phyloP scores from a whole-genome alignment of 2,797 vertebrate species.

The Avahi laniger region DNA sequence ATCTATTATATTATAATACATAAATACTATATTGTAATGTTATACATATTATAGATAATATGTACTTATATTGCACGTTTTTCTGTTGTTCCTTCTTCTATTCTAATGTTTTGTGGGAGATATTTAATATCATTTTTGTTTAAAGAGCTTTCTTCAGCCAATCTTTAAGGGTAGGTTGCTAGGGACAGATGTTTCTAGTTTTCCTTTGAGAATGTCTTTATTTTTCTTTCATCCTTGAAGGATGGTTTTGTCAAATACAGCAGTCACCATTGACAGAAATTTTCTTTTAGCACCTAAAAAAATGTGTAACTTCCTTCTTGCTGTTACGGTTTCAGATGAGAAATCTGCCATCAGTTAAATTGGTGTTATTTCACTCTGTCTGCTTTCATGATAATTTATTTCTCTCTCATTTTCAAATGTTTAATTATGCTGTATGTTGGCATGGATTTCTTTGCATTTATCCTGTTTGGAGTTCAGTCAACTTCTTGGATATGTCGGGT shows the following conservation, averaged over 20 bases:
- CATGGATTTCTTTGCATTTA: neutral
- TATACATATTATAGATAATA: too few relatives aligned
- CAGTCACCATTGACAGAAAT: neutral
- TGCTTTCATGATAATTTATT: neutral
- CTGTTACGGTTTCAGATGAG: neutral
- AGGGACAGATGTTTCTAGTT: neutral
- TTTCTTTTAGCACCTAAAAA: neutral
- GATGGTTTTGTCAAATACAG: neutral
- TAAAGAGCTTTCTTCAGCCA: neutral
- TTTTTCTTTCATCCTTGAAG: neutral
- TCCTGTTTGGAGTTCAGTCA: neutral
- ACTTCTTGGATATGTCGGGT: neutral
- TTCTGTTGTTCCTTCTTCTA: neutral
- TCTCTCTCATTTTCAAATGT: neutral
- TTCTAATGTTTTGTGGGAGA: neutral
- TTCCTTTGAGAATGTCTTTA: neutral
- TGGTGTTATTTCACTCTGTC: neutral
- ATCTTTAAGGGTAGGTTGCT: neutral
- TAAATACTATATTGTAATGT: too few relatives aligned
- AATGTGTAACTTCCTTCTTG: neutral
- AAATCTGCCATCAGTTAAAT: neutral
- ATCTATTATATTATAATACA: too few relatives aligned
- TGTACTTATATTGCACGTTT: neutral
- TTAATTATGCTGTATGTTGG: neutral
- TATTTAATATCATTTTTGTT: neutral